phyloP scores from a whole-genome alignment of 2,888 invertebrate species.

The Tiliacea aurago region DNA sequence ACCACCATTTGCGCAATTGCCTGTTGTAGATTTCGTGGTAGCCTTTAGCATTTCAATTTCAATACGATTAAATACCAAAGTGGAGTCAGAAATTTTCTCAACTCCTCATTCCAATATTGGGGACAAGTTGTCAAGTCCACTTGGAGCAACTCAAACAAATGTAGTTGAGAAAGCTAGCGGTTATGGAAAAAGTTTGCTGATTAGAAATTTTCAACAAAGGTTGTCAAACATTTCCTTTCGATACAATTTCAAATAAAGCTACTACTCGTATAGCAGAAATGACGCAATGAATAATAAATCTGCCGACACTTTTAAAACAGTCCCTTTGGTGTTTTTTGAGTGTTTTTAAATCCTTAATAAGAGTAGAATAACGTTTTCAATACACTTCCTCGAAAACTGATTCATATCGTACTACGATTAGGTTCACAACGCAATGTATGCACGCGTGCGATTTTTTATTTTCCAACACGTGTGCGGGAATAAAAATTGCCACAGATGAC shows the following conservation, averaged over 20 bases:
- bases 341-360: neutral
- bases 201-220: slow-evolving; percentile 68
- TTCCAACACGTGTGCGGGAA: too few relatives aligned
- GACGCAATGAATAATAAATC: slow-evolving; percentile 18
- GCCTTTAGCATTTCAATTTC: slow-evolving; percentile 53
- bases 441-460: too few relatives aligned
- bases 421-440: too few relatives aligned
- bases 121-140: slow-evolving; percentile 72
- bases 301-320: neutral
- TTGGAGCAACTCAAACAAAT: slow-evolving; percentile 75
- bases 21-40: slow-evolving; percentile 29
- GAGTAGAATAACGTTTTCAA: too few relatives aligned
- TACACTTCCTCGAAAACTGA: too few relatives aligned
- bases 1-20: slow-evolving; percentile 26
- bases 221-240: slow-evolving; percentile 59
- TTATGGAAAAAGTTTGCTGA: slow-evolving; percentile 78
- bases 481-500: too few relatives aligned
- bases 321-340: neutral
- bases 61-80: slow-evolving; percentile 51
- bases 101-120: slow-evolving; percentile 71
- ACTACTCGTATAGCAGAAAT: slow-evolving; percentile 18
- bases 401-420: too few relatives aligned
- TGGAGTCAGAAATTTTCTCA: slow-evolving; percentile 54
- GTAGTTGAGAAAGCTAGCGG: slow-evolving; percentile 65
- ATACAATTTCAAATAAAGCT: slow-evolving; percentile 44